phyloP scores from a whole-genome alignment of 2,888 invertebrate genomes.

The Apodemia hepburni region DNA sequence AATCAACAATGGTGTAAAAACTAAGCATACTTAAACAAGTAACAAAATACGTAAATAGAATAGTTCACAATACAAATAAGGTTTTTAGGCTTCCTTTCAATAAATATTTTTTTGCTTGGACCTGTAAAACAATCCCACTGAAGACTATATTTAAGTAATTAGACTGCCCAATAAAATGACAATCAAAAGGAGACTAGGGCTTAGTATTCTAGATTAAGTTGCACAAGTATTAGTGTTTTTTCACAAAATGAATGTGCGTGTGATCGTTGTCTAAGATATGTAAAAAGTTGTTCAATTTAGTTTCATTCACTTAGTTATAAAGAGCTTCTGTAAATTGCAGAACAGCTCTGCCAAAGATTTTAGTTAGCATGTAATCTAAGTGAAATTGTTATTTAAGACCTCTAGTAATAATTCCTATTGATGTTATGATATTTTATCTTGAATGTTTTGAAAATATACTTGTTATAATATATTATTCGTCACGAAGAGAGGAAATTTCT shows the following conservation, averaged over 20 bases:
- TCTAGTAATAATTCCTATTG: slow-evolving; percentile 50
- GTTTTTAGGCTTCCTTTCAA: neutral
- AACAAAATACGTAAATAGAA: neutral
- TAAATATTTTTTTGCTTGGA: neutral
- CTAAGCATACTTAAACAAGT: neutral
- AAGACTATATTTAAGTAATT: slow-evolving; percentile 24
- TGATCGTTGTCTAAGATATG: slow-evolving; percentile 7
- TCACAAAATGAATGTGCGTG: slow-evolving; percentile 8
- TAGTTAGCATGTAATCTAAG: slow-evolving; percentile 16
- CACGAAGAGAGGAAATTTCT: slow-evolving; percentile 77
- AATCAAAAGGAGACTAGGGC: slow-evolving; percentile 31
- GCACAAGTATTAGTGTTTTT: slow-evolving; percentile 37
- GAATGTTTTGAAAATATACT: slow-evolving; percentile 29
- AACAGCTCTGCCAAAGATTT: slow-evolving; percentile 22
- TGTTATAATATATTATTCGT: slow-evolving; percentile 37
- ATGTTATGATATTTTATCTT: slow-evolving; percentile 32
- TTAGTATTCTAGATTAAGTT: slow-evolving; percentile 18
- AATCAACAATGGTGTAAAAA: slow-evolving; percentile 71
- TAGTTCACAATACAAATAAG: neutral
- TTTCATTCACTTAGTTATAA: neutral
- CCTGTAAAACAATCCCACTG: slow-evolving; percentile 33
- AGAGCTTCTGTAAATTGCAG: neutral
- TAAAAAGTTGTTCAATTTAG: neutral
- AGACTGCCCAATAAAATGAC: slow-evolving; percentile 32
- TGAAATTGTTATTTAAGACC: neutral